Conservation (phyloP, 2,797 vertebrate species). For the Discoglossus pictus region DNA sequence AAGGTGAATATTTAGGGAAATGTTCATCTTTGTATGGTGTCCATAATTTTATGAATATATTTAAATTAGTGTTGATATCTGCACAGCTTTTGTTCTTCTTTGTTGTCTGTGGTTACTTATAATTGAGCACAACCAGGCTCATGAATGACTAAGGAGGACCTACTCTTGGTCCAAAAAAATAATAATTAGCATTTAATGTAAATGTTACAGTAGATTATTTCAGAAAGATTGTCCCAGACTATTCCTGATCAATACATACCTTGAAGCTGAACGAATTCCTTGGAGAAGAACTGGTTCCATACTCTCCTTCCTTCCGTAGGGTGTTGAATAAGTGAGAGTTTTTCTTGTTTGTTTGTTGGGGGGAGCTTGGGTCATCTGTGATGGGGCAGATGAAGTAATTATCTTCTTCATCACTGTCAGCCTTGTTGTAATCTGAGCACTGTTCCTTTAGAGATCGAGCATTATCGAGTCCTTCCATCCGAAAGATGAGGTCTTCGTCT, state of each 20-base stretch:
- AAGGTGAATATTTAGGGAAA: too few species aligned
- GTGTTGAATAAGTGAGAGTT: slow-evolving; percentile 73
- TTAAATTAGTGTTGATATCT: too few species aligned
- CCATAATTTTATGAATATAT: too few species aligned
- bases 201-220: too few species aligned
- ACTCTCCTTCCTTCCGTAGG: slow-evolving; percentile 64
- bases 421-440: slow-evolving; percentile 63
- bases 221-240: neutral
- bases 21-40: too few species aligned
- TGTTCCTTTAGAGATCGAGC: slow-evolving; percentile 48
- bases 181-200: too few species aligned
- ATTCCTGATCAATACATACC: slow-evolving; percentile 69
- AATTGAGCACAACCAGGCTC: too few species aligned
- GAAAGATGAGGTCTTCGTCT: slow-evolving; percentile 92
- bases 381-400: slow-evolving; percentile 84
- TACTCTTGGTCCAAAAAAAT: too few species aligned
- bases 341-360: slow-evolving; percentile 64
- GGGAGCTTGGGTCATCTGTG: slow-evolving; percentile 77
- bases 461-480: slow-evolving; percentile 87
- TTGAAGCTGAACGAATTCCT: slow-evolving; percentile 78
- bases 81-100: too few species aligned
- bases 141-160: too few species aligned
- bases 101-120: too few species aligned
- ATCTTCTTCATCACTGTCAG: slow-evolving; percentile 82
- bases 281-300: slow-evolving; percentile 76